Evolutionary conservation across 2,113 vertebrate species (phyloP), one percentile per base, ranked within the genome.

Genomic region (Grantiella picta): DNA sequence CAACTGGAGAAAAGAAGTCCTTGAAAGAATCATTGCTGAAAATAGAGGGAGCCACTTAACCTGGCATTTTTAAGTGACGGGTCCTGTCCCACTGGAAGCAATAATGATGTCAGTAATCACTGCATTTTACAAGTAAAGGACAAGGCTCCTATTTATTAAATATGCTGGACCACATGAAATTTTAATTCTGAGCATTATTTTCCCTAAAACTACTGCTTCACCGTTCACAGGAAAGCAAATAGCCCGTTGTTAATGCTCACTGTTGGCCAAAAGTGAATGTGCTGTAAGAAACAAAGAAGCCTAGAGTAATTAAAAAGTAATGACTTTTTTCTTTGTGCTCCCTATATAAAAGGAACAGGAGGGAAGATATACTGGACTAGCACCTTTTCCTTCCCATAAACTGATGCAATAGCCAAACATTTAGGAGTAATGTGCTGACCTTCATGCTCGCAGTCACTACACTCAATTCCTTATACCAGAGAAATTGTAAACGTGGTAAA

Each of bases 361-460:
- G 69, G 68, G 70, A 85, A 92, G 80, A 94, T 68, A 65, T 5
- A 91, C 40, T 64, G 70, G 66, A 8, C 77, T 60, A 28, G 69
- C 75, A 63, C 66, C 77, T 78, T 93, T 76, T 73, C 72, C 89
- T 95, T 80, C 54, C 64, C 83, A 90, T 82, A 95, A 95, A 94
- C 60, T 57, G 87, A 95, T 93, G 83, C 25, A 92, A 76, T 13
- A 81, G 86, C 79, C 86, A 97, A 97, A 97, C 93, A 86, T 56
- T 90, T n/a, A 86, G 72, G 66, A 95, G 83, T 92, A 83, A 97
- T 90, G 84, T 49, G 68, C 80, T 97, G 91, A 96, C 82, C 92
- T 69, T 68, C 45, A 12, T 56, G 72, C 71, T 73, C 95, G 31
- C 89, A 78, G 82, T 27, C 97, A 73, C 91, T 80, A 66, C 72